Evolutionary conservation across 1,140 invertebrate genomes (phyloP), one percentile per base, ranked within the genome.

Genomic region (Ceratosolen fusciceps): DNA sequence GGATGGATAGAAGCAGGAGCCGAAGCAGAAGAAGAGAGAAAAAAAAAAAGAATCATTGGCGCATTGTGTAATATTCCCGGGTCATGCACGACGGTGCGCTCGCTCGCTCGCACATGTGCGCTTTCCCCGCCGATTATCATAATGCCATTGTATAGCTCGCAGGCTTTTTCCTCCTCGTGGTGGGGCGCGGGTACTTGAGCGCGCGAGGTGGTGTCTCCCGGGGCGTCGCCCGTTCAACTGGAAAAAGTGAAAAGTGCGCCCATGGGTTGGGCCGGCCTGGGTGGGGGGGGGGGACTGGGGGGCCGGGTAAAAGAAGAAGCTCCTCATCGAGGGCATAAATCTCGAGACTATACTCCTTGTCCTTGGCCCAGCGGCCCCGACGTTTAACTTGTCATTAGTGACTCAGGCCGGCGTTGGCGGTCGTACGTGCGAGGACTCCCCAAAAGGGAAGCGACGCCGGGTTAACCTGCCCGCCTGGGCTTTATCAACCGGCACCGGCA

Each of bases 341-440:
- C 43, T n/a, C n/a, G 37, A 47, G 12, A n/a, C n/a, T n/a, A n/a
- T n/a, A n/a, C 77, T 71, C 47, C 56, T 73, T 79, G 70, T 74
- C 34, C 56, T 9, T 16, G 4, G 9, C 26, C 39, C 73, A 37
- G 3, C 56, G 58, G 34, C 54, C 58, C 74, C 62, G 78, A 60
- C 65, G 56, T 73, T 80, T 56, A 74, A 70, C 47, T 80, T 68
- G 34, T 80, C 78, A 80, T 80, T 80, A 80, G 65, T 74, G 72
- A 80, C n/a, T 80, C 78, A 79, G 7, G 16, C 7, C 26, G 62
- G 0, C 26, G 12, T 12, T 47, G 60, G n/a, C 43, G 9, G 21
- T 0, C 4, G 19, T 26, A 43, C 74, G 58, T 43, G 47, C n/a
- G 29, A 56, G 37, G 67, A 77, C 68, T 77, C 62, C 37, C 43